Evolutionary conservation across 2,113 vertebrate genomes (phyloP).

Genomic region (Alouatta palliata): DNA sequence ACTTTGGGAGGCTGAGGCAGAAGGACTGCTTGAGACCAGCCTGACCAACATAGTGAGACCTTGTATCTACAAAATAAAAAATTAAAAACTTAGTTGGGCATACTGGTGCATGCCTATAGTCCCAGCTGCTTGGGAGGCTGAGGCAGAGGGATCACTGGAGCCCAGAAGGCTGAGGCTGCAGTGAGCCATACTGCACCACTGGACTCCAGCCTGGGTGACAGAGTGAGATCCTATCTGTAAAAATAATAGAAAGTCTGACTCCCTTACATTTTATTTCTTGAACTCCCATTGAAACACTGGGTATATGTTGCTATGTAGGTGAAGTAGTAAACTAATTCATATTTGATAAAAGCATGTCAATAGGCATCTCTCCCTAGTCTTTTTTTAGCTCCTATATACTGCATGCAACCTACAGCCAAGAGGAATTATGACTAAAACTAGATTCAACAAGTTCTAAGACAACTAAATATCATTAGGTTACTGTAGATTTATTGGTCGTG

Average conservation of each 20-base stretch:
- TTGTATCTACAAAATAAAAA: too few species aligned
- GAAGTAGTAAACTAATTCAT: conserved; percentile 5
- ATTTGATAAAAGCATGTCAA: conserved; percentile 45
- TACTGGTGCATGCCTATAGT: too few species aligned
- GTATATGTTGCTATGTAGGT: background rate
- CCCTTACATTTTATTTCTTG: conserved; percentile 50
- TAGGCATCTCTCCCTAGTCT: conserved; percentile 5
- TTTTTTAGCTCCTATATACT: background rate
- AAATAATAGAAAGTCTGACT: background rate
- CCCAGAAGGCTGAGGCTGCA: too few species aligned
- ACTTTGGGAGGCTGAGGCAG: too few species aligned
- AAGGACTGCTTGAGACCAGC: too few species aligned
- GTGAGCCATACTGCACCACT: too few species aligned
- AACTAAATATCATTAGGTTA: background rate
- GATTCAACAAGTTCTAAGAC: background rate
- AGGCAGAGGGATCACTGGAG: too few species aligned
- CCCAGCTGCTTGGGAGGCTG: too few species aligned
- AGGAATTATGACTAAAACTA: background rate
- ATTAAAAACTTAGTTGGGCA: too few species aligned
- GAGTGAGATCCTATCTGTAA: too few species aligned
- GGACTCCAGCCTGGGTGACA: too few species aligned
- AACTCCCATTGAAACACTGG: background rate
- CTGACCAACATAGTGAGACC: too few species aligned
- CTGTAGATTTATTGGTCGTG: background rate
- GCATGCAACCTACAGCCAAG: conserved; percentile 27